These are phyloP conservation scores for Drosophila paulistorum DNA, from an alignment of 1,140 invertebrate genomes.

Conservation along the genomic window DNA sequence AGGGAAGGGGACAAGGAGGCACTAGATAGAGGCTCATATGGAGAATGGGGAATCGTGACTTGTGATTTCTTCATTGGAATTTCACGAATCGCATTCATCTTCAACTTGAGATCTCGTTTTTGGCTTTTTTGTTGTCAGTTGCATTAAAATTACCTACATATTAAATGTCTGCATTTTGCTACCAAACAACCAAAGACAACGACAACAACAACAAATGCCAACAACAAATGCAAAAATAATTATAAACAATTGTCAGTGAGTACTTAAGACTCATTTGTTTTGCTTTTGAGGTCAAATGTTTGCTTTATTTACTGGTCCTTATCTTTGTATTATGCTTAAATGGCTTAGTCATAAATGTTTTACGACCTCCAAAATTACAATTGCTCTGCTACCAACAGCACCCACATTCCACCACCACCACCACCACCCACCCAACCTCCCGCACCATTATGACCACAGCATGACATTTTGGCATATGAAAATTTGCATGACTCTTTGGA, in stretches of 20 bases:
- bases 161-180: constrained; percentile 13
- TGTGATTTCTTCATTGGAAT: constrained; percentile 30
- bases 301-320: constrained; percentile 11
- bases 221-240: constrained; percentile 42
- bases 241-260: constrained; percentile 39
- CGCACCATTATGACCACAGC: neutral
- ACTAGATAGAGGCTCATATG: neutral
- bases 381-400: neutral
- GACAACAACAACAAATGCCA: neutral
- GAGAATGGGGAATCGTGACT: constrained; percentile 8
- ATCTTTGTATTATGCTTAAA: constrained; percentile 4
- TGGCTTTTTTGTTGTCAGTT: neutral
- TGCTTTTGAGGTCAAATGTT: constrained; percentile 14
- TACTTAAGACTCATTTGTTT: constrained; percentile 9
- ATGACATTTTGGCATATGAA: constrained; percentile 17
- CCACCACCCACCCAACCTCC: neutral
- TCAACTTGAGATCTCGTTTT: neutral
- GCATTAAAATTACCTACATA: constrained; percentile 6
- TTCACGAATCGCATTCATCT: constrained; percentile 18
- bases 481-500: constrained; percentile 1
- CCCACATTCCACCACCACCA: neutral
- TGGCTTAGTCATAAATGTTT: constrained; percentile 15
- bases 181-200: neutral
- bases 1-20: neutral
- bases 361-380: constrained; percentile 19